phyloP scores from a whole-genome alignment of 2,888 invertebrate genomes.

The Elmis aenea region DNA sequence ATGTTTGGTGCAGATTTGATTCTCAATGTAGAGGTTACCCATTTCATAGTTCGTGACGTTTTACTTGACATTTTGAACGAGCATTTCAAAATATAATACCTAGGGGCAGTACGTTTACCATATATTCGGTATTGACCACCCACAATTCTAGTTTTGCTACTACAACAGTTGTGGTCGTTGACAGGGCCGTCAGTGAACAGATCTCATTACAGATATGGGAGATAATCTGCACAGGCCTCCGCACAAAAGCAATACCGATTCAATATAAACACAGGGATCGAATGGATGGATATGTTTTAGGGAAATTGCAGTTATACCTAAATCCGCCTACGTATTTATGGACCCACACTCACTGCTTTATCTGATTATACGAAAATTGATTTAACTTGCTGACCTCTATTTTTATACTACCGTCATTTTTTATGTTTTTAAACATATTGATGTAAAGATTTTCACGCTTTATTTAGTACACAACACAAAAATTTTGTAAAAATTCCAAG shows the following conservation, averaged over 20 bases:
- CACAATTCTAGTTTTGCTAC: constrained; percentile 19
- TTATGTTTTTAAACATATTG: no score
- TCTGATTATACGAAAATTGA: constrained; percentile 43
- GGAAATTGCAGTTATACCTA: constrained; percentile 40
- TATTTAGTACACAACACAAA: no score
- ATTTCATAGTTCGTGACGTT: constrained; percentile 17
- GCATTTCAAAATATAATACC: constrained; percentile 15
- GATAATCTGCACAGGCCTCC: constrained; percentile 38
- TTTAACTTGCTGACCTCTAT: constrained; percentile 44
- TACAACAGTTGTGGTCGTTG: constrained; percentile 32
- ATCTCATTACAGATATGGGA: constrained; percentile 49
- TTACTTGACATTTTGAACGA: constrained; percentile 16
- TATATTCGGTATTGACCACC: constrained; percentile 23
- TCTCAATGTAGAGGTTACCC: no score
- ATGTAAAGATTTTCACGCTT: no score
- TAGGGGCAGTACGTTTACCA: constrained; percentile 17
- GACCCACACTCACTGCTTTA: constrained; percentile 37
- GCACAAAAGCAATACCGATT: constrained; percentile 47
- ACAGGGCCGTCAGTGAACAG: constrained; percentile 39
- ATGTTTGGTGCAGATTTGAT: no score
- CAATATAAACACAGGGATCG: constrained; percentile 44
- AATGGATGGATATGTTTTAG: constrained; percentile 28
- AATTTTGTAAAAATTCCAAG: no score
- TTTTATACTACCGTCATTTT: no score
- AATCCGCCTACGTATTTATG: constrained; percentile 46